Percentiles rank a stretch among this genome's conserved stretches.
phyloP scores from a whole-genome alignment of 2,797 vertebrate species.

The Limnodromus scolopaceus region DNA sequence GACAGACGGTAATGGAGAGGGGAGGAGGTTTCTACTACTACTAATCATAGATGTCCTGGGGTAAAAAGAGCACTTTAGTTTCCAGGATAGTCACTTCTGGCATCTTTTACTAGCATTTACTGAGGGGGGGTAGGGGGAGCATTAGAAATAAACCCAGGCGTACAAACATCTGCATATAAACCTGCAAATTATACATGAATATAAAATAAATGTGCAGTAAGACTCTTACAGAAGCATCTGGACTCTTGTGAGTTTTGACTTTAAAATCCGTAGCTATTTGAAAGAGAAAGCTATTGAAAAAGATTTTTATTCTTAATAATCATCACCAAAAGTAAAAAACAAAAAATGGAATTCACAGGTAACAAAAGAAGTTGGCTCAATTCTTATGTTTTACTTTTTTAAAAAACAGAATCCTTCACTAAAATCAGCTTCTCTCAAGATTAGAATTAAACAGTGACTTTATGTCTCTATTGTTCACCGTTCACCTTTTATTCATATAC shows the following conservation, averaged over 20 bases:
- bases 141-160: background rate
- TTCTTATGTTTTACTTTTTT: background rate
- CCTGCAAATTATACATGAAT: background rate
- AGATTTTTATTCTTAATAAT: background rate
- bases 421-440: background rate
- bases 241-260: background rate
- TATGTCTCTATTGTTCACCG: background rate
- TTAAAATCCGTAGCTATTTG: background rate
- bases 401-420: background rate
- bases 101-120: background rate
- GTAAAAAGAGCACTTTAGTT: background rate
- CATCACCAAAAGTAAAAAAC: background rate
- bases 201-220: background rate
- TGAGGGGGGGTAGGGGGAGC: fast-evolving
- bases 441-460: background rate
- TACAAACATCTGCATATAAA: background rate
- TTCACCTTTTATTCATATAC: background rate
- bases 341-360: background rate
- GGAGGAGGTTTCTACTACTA: background rate
- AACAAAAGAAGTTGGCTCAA: background rate
- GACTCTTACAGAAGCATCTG: background rate
- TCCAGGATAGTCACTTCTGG: background rate
- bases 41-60: background rate
- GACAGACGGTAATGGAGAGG: background rate
- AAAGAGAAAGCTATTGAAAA: background rate